Conservation (phyloP, 2,113 vertebrate species). For the Amia ocellicauda region DNA sequence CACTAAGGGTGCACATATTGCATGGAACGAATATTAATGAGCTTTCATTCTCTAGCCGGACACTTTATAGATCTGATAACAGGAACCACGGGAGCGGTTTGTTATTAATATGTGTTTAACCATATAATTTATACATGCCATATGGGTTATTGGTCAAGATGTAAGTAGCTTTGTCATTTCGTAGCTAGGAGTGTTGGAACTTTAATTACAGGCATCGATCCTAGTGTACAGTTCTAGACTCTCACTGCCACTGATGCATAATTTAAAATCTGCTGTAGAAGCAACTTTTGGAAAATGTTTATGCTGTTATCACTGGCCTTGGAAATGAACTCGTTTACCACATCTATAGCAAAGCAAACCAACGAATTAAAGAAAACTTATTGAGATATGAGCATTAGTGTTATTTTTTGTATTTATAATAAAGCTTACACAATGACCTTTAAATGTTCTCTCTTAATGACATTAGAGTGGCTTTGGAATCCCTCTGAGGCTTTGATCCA, state of each 20-base stretch:
- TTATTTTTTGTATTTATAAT: too few species aligned
- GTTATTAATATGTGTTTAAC: slow-evolving; percentile 41
- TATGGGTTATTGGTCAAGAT: slow-evolving; percentile 42
- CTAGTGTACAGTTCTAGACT: slow-evolving; percentile 6
- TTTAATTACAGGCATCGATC: slow-evolving; percentile 13
- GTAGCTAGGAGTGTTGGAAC: not conserved
- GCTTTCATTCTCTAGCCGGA: not conserved
- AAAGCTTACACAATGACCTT: too few species aligned
- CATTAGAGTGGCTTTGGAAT: too few species aligned
- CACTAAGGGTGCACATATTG: slow-evolving; percentile 30
- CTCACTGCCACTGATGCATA: not conserved
- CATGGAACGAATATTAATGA: slow-evolving; percentile 20
- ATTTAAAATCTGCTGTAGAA: slow-evolving; percentile 2
- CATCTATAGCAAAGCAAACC: too few species aligned
- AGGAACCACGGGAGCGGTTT: not conserved
- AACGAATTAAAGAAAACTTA: too few species aligned
- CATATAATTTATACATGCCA: slow-evolving; percentile 41
- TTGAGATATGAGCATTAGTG: too few species aligned
- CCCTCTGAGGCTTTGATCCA: too few species aligned
- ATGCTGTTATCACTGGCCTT: slow-evolving; percentile 7
- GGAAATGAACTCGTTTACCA: not conserved
- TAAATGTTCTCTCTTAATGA: too few species aligned
- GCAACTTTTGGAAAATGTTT: slow-evolving; percentile 10
- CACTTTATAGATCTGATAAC: not conserved
- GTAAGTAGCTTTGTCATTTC: slow-evolving; percentile 45